Conservation (phyloP, 1,140 invertebrate genomes). For the Xylocopa sonorina region DNA sequence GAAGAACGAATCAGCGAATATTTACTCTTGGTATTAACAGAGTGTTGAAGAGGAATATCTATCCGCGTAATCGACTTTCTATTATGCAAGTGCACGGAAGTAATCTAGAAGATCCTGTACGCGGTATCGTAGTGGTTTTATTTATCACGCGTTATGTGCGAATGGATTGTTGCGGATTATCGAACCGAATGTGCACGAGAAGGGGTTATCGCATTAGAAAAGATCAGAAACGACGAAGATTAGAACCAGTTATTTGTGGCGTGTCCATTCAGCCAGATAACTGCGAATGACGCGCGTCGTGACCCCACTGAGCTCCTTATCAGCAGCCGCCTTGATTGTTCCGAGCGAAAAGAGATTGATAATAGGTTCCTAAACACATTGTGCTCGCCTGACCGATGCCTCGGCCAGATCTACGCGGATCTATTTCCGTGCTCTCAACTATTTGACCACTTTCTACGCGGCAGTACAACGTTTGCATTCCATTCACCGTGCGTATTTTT, state of each 20-base stretch:
- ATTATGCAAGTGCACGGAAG: background rate
- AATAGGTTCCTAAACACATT: background rate
- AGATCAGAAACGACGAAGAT: background rate
- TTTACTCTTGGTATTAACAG: background rate
- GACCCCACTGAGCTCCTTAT: slow-evolving; percentile 48
- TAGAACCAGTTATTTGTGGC: slow-evolving; percentile 32
- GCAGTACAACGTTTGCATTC: background rate
- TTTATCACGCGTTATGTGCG: background rate
- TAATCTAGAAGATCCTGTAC: background rate
- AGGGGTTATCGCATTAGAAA: slow-evolving; percentile 11
- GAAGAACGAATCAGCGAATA: background rate
- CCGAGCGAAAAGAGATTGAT: background rate
- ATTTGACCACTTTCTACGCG: background rate
- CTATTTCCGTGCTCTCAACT: slow-evolving; percentile 1
- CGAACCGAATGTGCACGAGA: background rate
- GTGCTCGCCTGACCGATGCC: background rate
- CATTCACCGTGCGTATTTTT: background rate
- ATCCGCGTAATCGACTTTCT: background rate
- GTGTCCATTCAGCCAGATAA: slow-evolving; percentile 16
- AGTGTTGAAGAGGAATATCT: background rate
- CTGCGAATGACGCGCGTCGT: slow-evolving; percentile 38
- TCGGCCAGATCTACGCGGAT: background rate
- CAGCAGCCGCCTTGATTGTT: slow-evolving; percentile 2
- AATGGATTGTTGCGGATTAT: background rate
- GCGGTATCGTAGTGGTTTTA: background rate